Percentiles rank a stretch among this genome's conserved stretches.
Evolutionary conservation across 2,797 vertebrate species (phyloP).

Genomic region (Sylvilagus floridanus): DNA sequence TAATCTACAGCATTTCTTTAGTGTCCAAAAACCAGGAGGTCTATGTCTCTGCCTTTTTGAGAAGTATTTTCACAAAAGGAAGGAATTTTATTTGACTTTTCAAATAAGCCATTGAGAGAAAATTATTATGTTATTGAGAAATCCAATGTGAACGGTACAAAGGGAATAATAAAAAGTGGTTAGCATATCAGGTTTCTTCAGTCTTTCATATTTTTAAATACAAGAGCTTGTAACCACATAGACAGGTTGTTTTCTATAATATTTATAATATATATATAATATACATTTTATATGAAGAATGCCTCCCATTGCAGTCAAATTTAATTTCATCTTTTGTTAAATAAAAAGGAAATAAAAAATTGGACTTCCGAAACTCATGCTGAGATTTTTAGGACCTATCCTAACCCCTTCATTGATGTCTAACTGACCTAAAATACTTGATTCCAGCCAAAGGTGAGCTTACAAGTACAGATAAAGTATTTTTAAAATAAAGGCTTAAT

Average conservation of each 20-base stretch:
- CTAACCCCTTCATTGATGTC: neutral
- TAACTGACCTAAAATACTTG: neutral
- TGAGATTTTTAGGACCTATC: neutral
- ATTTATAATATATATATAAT: slow-evolving; percentile 16
- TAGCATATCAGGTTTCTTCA: slow-evolving; percentile 46
- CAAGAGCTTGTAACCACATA: neutral
- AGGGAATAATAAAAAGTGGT: neutral
- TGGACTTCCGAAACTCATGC: neutral
- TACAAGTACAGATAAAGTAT: too few species aligned
- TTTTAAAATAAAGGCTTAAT: neutral
- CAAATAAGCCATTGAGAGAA: slow-evolving; percentile 4
- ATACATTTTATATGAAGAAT: too few species aligned
- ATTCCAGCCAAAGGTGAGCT: neutral
- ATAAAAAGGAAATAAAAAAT: slow-evolving; percentile 57
- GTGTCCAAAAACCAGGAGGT: neutral
- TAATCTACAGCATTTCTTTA: neutral
- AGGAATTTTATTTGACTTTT: slow-evolving; percentile 26
- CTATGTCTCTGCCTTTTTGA: neutral
- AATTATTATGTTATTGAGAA: slow-evolving; percentile 15
- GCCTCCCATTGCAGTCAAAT: too few species aligned
- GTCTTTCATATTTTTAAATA: slow-evolving; percentile 36
- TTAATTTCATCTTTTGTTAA: neutral
- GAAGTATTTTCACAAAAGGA: neutral
- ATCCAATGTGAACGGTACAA: neutral
- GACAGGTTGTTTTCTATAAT: neutral